These are phyloP conservation scores for Cyrtodaria siliqua DNA, from an alignment of 2,888 invertebrate genomes.

Conservation along the genomic window DNA sequence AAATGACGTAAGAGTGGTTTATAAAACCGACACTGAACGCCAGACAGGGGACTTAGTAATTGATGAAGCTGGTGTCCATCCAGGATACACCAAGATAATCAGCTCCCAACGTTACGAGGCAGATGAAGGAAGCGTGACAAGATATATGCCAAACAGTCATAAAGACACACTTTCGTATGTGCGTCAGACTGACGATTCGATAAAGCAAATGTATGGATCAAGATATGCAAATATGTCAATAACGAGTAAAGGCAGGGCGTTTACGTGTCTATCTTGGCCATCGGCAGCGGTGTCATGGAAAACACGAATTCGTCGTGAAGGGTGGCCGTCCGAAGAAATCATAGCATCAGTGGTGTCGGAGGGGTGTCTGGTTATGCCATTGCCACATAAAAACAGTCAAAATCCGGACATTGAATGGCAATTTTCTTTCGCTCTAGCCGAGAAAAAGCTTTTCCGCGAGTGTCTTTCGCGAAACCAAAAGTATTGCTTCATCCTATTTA, in stretches of 20 bases:
- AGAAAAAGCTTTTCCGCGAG: conserved; percentile 47
- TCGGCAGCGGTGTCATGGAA: conserved; percentile 46
- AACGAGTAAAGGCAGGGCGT: too few species aligned
- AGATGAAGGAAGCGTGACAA: not conserved
- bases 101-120: too few species aligned
- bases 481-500: conserved; percentile 54
- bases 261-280: conserved; percentile 48
- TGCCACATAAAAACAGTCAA: conserved; percentile 37
- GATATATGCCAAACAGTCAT: not conserved
- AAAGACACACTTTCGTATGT: too few species aligned
- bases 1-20: too few species aligned
- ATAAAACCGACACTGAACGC: too few species aligned
- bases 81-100: conserved; percentile 26
- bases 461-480: conserved; percentile 55
- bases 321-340: conserved; percentile 42
- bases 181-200: too few species aligned
- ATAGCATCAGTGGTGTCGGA: conserved; percentile 28
- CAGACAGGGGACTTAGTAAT: not conserved
- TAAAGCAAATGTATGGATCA: too few species aligned
- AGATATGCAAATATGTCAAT: too few species aligned
- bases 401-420: conserved; percentile 55
- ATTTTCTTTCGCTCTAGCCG: conserved; percentile 57
- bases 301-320: conserved; percentile 34
- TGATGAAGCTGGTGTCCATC: conserved; percentile 15
- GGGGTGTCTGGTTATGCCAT: conserved; percentile 55